A percentile compares a stretch with the other conserved stretches of the same genome.
phyloP scores from a whole-genome alignment of 2,797 vertebrate genomes.

The Notoglanidium macrostoma region DNA sequence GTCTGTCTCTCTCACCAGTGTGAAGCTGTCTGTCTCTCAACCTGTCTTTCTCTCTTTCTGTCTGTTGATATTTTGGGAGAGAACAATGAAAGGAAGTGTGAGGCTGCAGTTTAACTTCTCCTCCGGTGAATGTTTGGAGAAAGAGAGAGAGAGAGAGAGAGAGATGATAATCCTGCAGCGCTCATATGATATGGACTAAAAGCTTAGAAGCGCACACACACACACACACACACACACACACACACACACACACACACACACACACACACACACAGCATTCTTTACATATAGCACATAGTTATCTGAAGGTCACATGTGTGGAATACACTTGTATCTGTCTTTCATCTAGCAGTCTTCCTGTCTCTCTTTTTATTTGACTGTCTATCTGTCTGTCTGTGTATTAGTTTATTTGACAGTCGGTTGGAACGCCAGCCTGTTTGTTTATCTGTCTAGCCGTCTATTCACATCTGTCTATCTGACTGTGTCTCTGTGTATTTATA shows the following conservation, averaged over 20 bases:
- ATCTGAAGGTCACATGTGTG: not conserved
- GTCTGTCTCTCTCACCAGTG: not conserved
- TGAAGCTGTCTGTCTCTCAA: not conserved
- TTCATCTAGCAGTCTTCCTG: not conserved
- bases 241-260: conserved; percentile 1
- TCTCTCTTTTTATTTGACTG: not conserved
- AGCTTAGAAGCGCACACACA: not conserved
- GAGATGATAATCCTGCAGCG: conserved; percentile 35
- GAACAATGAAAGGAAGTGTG: conserved; percentile 68
- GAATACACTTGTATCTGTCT: not conserved
- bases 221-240: conserved; percentile 4
- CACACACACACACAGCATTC: not conserved
- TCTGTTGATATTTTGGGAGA: conserved; percentile 57
- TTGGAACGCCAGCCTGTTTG: not conserved
- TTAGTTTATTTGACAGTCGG: not conserved
- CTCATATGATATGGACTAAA: conserved; percentile 9
- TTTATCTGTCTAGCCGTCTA: not conserved
- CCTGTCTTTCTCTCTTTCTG: conserved; percentile 30
- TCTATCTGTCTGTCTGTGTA: not conserved
- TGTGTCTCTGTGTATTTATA: not conserved
- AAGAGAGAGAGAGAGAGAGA: conserved; percentile 11
- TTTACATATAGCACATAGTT: conserved; percentile 26
- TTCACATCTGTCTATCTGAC: not conserved
- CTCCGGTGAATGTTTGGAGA: not conserved
- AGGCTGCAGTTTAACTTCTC: conserved; percentile 51